Evolutionary conservation across 2,888 invertebrate genomes (phyloP).

Genomic region (Thereva unica): DNA sequence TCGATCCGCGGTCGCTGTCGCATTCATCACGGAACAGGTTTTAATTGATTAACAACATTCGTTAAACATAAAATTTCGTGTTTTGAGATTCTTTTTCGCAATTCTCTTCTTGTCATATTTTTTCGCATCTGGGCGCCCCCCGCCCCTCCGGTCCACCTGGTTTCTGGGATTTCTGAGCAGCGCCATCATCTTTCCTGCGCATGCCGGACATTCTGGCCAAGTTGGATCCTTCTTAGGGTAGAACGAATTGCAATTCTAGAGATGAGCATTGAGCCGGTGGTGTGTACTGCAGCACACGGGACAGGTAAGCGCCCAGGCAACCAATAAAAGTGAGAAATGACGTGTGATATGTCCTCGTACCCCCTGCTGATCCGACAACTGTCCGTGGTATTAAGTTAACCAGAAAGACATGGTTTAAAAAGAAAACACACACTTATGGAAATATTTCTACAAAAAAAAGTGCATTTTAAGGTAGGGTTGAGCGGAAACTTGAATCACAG

Average conservation of each 20-base stretch:
- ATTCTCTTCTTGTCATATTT: conserved; percentile 39
- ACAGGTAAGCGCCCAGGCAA: conserved; percentile 14
- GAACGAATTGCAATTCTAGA: conserved; percentile 6
- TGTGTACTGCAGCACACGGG: conserved; percentile 3
- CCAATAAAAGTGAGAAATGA: conserved; percentile 41
- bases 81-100: conserved; percentile 37
- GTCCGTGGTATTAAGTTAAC: conserved; percentile 16
- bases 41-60: conserved; percentile 42
- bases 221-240: not conserved
- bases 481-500: not conserved
- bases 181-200: not conserved
- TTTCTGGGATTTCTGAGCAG: conserved; percentile 10
- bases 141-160: too few relatives aligned
- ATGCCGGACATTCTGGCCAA: conserved; percentile 1
- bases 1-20: conserved; percentile 38
- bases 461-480: not conserved
- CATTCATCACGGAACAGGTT: conserved; percentile 42
- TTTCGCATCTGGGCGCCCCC: too few relatives aligned
- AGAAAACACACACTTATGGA: not conserved
- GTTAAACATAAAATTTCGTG: conserved; percentile 41
- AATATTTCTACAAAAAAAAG: conserved; percentile 6
- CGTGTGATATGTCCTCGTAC: conserved; percentile 42
- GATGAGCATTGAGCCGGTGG: conserved; percentile 1
- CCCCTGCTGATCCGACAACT: conserved; percentile 39
- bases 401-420: not conserved